Percentiles rank a stretch among this genome's conserved stretches.
phyloP scores from a whole-genome alignment of 2,888 invertebrate species.

The Caradrina kadenii region DNA sequence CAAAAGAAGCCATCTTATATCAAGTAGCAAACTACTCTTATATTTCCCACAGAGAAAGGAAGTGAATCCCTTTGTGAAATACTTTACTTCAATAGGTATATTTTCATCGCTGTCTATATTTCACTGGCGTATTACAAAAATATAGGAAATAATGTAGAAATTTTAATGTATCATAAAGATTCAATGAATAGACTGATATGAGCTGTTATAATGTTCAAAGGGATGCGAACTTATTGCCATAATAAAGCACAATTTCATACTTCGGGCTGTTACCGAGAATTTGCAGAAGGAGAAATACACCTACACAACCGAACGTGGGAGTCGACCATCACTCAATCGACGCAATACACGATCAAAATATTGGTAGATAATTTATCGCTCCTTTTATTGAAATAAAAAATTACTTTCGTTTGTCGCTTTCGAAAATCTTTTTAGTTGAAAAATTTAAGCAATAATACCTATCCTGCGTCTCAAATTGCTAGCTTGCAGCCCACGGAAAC shows the following conservation, averaged over 20 bases:
- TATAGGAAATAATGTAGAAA: slow-evolving; percentile 17
- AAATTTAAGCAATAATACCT: background rate
- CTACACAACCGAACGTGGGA: background rate
- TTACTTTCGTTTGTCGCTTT: no score
- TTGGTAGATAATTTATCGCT: background rate
- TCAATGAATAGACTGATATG: background rate
- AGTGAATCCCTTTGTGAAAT: slow-evolving; percentile 10
- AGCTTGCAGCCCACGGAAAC: background rate
- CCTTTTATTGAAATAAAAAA: background rate
- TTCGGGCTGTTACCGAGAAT: background rate
- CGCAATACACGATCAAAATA: background rate
- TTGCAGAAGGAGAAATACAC: background rate
- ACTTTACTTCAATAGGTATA: slow-evolving; percentile 7
- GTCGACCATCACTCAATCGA: background rate
- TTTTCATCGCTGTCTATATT: slow-evolving; percentile 11
- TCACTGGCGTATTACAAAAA: background rate
- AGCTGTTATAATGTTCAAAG: background rate
- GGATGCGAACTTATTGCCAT: background rate
- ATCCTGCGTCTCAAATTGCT: background rate
- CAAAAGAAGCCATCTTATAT: slow-evolving; percentile 9
- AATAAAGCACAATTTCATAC: background rate
- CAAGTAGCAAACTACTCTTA: slow-evolving; percentile 3
- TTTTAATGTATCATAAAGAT: background rate
- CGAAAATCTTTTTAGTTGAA: background rate
- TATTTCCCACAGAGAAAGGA: background rate